Conservation (phyloP, 2,113 vertebrate species). For the Sinocyclocheilus rhinocerous region DNA sequence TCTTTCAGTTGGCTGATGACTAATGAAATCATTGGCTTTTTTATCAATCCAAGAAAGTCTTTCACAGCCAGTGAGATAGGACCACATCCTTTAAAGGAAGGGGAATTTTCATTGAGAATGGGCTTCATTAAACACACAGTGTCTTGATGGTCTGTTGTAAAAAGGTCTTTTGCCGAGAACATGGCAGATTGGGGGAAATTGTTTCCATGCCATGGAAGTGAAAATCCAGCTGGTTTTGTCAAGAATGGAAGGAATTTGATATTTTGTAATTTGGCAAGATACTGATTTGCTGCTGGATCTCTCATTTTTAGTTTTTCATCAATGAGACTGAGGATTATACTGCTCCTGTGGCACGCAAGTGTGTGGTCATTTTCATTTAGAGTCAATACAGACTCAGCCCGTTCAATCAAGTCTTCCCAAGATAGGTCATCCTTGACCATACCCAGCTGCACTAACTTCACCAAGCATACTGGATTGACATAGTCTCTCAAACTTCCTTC, state of each 20-base stretch:
- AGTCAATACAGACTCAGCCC: conserved; percentile 87
- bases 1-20: conserved; percentile 91
- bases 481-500: conserved; percentile 91
- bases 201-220: conserved; percentile 93
- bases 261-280: conserved; percentile 82
- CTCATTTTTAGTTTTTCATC: conserved; percentile 94
- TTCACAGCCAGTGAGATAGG: conserved; percentile 91
- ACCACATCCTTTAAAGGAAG: conserved; percentile 96
- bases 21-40: conserved; percentile 86
- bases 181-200: conserved; percentile 85
- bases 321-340: conserved; percentile 90
- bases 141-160: conserved; percentile 94
- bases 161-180: conserved; percentile 91
- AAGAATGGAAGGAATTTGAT: conserved; percentile 93
- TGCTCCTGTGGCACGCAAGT: conserved; percentile 91
- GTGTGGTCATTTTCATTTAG: conserved; percentile 89
- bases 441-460: conserved; percentile 93
- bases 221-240: conserved; percentile 94
- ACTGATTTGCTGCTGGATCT: conserved; percentile 83
- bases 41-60: conserved; percentile 92
- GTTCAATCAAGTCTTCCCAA: conserved; percentile 94
- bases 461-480: conserved; percentile 91
- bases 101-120: conserved; percentile 95
- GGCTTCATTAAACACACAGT: conserved; percentile 91
- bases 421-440: conserved; percentile 98